Conservation (phyloP, 2,113 vertebrate genomes). For the Phylloscopus whistleri region DNA sequence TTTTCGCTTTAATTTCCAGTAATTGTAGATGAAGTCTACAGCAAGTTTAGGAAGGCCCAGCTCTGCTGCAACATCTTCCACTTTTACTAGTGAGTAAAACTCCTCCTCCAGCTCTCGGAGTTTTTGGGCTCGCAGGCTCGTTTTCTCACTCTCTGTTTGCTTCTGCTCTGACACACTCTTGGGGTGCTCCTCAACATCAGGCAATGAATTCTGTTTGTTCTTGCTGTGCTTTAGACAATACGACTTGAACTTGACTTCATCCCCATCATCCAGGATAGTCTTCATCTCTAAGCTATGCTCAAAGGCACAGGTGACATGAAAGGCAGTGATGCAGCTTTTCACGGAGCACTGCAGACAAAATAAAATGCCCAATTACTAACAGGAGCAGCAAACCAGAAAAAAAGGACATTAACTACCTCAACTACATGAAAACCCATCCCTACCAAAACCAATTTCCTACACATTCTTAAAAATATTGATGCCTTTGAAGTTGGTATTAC, state of each 20-base stretch:
- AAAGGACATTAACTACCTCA: background rate
- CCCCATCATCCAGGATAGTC: conserved; percentile 93
- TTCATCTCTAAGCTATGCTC: conserved; percentile 98
- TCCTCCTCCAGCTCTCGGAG: conserved; percentile 94
- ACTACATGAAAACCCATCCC: background rate
- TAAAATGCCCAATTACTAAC: background rate
- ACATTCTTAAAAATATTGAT: background rate
- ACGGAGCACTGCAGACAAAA: conserved; percentile 86
- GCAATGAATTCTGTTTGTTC: conserved; percentile 72
- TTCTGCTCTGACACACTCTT: conserved; percentile 81
- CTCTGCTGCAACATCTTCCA: conserved; percentile 82
- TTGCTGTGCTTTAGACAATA: conserved; percentile 97
- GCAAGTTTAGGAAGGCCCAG: conserved; percentile 79
- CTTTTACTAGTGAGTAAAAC: conserved; percentile 86
- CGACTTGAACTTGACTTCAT: conserved; percentile 97
- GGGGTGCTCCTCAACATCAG: conserved; percentile 72
- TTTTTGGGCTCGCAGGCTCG: conserved; percentile 88
- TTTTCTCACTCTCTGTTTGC: conserved; percentile 83
- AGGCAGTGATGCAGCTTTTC: conserved; percentile 96
- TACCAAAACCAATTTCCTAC: background rate
- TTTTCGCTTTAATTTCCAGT: conserved; percentile 98
- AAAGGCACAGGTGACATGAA: conserved; percentile 99
- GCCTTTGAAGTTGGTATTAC: background rate
- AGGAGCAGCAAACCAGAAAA: background rate
- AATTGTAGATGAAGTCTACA: conserved; percentile 94